Conservation (phyloP, 2,888 invertebrate species). For the Adelphocoris suturalis region DNA sequence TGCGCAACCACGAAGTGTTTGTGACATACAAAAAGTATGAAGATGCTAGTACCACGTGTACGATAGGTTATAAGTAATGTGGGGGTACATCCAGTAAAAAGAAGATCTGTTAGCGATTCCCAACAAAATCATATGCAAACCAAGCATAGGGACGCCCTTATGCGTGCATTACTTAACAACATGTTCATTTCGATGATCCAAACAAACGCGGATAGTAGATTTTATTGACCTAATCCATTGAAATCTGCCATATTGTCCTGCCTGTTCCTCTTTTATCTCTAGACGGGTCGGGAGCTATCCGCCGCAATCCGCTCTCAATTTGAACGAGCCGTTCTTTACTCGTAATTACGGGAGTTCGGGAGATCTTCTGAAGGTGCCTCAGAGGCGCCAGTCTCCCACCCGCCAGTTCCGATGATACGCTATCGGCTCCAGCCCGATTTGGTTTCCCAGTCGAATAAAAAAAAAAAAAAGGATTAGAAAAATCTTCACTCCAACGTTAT, state of each 20-base stretch:
- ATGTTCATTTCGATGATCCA: too few relatives aligned
- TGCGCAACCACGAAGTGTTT: too few relatives aligned
- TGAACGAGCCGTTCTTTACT: constrained; percentile 20
- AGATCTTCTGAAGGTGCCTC: constrained; percentile 7
- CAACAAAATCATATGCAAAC: too few relatives aligned
- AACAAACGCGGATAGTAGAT: too few relatives aligned
- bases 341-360: neutral
- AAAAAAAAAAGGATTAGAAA: neutral
- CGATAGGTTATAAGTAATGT: too few relatives aligned
- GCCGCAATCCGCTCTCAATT: neutral
- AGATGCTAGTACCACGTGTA: too few relatives aligned
- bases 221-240: too few relatives aligned
- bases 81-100: too few relatives aligned
- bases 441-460: constrained; percentile 9
- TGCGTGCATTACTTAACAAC: too few relatives aligned
- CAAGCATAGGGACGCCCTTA: too few relatives aligned
- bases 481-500: constrained; percentile 22
- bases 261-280: neutral
- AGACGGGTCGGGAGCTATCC: neutral
- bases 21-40: too few relatives aligned
- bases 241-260: neutral
- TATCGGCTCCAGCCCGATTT: neutral
- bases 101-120: too few relatives aligned
- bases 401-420: neutral
- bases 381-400: constrained; percentile 10